Percentiles rank a stretch among this genome's conserved stretches.
Conservation (phyloP, 2,113 vertebrate species). For the Sceloporus tristichus region DNA sequence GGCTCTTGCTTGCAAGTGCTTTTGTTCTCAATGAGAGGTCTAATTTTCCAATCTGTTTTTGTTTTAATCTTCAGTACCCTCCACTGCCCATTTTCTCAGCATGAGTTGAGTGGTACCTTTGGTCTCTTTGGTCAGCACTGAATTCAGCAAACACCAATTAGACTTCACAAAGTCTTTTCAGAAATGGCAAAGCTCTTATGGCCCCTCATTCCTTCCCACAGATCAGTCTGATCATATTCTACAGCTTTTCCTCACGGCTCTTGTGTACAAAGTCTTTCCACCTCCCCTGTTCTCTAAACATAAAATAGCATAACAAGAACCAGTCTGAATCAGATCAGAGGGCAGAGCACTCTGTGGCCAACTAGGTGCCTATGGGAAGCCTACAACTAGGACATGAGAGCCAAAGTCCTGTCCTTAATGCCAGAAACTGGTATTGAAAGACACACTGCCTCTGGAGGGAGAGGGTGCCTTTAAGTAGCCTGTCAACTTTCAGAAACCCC, state of each 20-base stretch:
- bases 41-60: constrained; percentile 24
- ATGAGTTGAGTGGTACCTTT: constrained; percentile 4
- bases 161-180: constrained; percentile 1
- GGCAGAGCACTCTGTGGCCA: too few species aligned
- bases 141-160: constrained; percentile 7
- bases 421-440: too few species aligned
- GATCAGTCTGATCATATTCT: not conserved
- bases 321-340: too few species aligned
- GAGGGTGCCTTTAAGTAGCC: too few species aligned
- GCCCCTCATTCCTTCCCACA: not conserved
- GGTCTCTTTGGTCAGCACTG: not conserved
- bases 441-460: too few species aligned
- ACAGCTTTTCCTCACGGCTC: not conserved
- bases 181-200: not conserved
- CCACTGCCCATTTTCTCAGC: constrained; percentile 11
- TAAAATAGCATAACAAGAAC: too few species aligned
- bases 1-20: constrained; percentile 23
- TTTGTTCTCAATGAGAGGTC: constrained; percentile 32
- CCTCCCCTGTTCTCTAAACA: not conserved
- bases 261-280: not conserved
- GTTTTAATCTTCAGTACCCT: constrained; percentile 20
- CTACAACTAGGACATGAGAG: too few species aligned
- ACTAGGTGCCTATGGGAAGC: not conserved
- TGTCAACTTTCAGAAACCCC: too few species aligned
- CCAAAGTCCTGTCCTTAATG: too few species aligned